These are phyloP conservation scores for Sinonovacula constricta DNA, from an alignment of 1,140 invertebrate species.

Conservation along the genomic window DNA sequence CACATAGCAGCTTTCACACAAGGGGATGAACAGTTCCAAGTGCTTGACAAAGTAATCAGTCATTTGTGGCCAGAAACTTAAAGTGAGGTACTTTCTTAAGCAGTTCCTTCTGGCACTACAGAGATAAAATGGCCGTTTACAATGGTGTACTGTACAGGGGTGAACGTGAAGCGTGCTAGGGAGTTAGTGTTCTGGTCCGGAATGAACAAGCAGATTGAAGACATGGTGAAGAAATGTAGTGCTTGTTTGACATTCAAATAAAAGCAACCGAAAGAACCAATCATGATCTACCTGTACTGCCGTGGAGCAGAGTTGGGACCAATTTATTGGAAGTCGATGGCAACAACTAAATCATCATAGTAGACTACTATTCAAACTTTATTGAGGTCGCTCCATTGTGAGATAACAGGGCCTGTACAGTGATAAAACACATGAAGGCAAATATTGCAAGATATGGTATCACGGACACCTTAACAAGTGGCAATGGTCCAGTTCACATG, in stretches of 20 bases:
- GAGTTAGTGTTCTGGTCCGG: slow-evolving; percentile 77
- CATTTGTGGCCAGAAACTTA: no score
- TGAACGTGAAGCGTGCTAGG: slow-evolving; percentile 70
- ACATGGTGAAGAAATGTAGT: slow-evolving; percentile 75
- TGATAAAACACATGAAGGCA: slow-evolving; percentile 33
- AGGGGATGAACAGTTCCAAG: slow-evolving; percentile 17
- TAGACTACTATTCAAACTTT: no score
- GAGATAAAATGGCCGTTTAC: no score
- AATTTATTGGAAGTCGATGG: slow-evolving; percentile 52
- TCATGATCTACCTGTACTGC: slow-evolving; percentile 29
- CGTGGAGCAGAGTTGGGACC: slow-evolving; percentile 49
- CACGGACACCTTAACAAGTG: no score
- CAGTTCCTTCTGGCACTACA: not conserved
- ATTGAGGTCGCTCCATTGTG: slow-evolving; percentile 19
- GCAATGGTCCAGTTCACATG: no score
- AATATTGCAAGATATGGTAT: slow-evolving; percentile 47
- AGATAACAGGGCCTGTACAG: slow-evolving; percentile 1
- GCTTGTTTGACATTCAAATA: slow-evolving; percentile 70
- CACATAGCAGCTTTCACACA: slow-evolving; percentile 14
- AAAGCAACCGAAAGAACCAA: slow-evolving; percentile 52
- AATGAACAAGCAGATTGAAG: no score
- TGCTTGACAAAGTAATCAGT: slow-evolving; percentile 18
- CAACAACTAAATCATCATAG: slow-evolving; percentile 40
- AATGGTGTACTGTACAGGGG: not conserved
- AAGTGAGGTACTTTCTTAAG: no score